These are phyloP conservation scores for Diplodus puntazzo DNA, from an alignment of 2,797 vertebrate genomes.

Conservation along the genomic window DNA sequence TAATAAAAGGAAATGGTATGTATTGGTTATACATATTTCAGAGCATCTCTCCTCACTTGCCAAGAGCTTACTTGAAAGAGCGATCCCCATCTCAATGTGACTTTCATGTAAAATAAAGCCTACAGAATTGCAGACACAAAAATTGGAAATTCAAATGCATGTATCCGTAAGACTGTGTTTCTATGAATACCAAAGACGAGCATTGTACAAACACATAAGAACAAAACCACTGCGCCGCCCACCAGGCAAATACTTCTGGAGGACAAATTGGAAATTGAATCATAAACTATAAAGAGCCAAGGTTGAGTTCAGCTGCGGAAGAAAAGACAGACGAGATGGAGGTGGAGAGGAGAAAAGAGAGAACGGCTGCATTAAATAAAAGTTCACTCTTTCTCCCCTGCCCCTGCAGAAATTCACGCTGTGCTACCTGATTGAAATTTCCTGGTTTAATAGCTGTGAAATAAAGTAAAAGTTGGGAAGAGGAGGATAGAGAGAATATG, in stretches of 20 bases:
- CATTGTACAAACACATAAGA: slow-evolving; percentile 76
- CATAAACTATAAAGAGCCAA: slow-evolving; percentile 82
- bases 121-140: slow-evolving; percentile 51
- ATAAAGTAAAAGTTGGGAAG: slow-evolving; percentile 80
- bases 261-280: slow-evolving; percentile 84
- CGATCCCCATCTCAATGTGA: slow-evolving; percentile 58
- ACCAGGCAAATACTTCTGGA: slow-evolving; percentile 81
- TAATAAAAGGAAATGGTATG: slow-evolving; percentile 55
- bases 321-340: slow-evolving; percentile 74
- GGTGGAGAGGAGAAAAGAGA: slow-evolving; percentile 74
- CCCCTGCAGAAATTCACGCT: slow-evolving; percentile 79
- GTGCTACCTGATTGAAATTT: slow-evolving; percentile 85
- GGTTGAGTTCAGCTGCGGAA: slow-evolving; percentile 77
- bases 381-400: slow-evolving; percentile 73
- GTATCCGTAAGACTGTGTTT: slow-evolving; percentile 54
- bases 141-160: slow-evolving; percentile 70
- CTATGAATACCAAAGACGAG: slow-evolving; percentile 74
- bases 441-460: slow-evolving; percentile 85
- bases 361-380: slow-evolving; percentile 79
- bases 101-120: slow-evolving; percentile 70
- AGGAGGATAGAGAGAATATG: slow-evolving; percentile 53
- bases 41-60: slow-evolving; percentile 31
- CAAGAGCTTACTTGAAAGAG: slow-evolving; percentile 55
- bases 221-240: slow-evolving; percentile 69
- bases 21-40: slow-evolving; percentile 61